Evolutionary conservation across 2,797 vertebrate genomes (phyloP).

Genomic region (Oreochromis mossambicus): DNA sequence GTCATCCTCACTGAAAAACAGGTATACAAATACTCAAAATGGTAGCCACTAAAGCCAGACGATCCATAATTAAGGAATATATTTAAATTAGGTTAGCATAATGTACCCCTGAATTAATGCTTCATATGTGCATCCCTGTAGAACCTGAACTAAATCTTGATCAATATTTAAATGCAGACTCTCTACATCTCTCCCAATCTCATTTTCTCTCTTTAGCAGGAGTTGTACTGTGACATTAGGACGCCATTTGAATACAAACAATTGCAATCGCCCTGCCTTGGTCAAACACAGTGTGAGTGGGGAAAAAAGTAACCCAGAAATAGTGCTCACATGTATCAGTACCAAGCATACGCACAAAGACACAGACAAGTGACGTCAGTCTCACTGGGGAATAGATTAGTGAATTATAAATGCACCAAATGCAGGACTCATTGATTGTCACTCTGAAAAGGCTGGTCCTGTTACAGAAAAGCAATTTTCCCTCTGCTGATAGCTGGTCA

Average conservation of each 20-base stretch:
- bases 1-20: conserved; percentile 95
- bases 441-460: conserved; percentile 1
- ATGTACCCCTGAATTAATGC: background rate
- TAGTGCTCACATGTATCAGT: background rate
- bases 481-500: background rate
- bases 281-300: background rate
- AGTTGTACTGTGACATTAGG: background rate
- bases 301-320: background rate
- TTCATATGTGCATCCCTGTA: background rate
- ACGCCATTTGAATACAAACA: background rate
- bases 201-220: background rate
- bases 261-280: background rate
- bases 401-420: conserved; percentile 4
- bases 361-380: background rate
- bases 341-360: background rate
- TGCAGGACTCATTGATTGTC: conserved; percentile 7
- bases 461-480: conserved; percentile 8
- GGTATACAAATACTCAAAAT: conserved; percentile 59
- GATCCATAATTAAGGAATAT: background rate
- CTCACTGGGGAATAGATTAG: background rate
- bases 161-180: background rate
- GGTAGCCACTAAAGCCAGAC: background rate
- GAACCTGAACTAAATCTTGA: background rate
- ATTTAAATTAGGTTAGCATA: background rate
- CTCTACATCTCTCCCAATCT: background rate